Evolutionary conservation across 1,140 invertebrate genomes (phyloP), one percentile per base, ranked within the genome.

Genomic region (Theocolax elegans): DNA sequence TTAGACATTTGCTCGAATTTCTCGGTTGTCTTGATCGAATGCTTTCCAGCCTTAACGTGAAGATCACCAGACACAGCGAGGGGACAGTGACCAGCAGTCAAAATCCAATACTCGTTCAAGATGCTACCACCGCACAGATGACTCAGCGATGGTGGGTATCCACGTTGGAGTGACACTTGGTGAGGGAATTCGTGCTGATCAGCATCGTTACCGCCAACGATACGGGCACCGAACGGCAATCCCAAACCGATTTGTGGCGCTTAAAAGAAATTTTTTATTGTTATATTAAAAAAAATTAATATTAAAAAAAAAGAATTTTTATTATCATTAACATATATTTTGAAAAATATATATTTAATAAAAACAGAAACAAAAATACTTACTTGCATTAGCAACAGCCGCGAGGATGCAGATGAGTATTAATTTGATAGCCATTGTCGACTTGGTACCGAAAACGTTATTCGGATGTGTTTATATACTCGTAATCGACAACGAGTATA

Each of bases 181-280:
- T 84, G 81, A 1, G 85, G 84, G 29, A 85, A 86, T 60, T 85
- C 78, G 2, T 72, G 77, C 4, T 63, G 42, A 0, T 29, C 13
- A 0, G 84, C 84, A 58, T 78, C 72, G 1, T 67, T 56, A 3
- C 85, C 86, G n/a, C 85, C 85, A 15, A 86, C 83, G 29, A 87
- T 81, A 23, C 81, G 69, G 29, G 7, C 15, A 1, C 10, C 4
- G 3, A n/a, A 9, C 6, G 0, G 40, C 31, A 1, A 51, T 9
- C 8, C 62, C 8, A 2, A 63, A n/a, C 2, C 48, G n/a, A 23
- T 27, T 56, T 3, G 9, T 17, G 10, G 19, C n/a, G 23, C 3
- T 21, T 23, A 23, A 23, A 35, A 35, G 17, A 54, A 8, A 53
- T 3, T 38, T 38, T 23, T 12, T 46, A 21, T 44, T n/a, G 7